Conservation (phyloP, 2,888 invertebrate genomes). For the Mythimna ferrago region DNA sequence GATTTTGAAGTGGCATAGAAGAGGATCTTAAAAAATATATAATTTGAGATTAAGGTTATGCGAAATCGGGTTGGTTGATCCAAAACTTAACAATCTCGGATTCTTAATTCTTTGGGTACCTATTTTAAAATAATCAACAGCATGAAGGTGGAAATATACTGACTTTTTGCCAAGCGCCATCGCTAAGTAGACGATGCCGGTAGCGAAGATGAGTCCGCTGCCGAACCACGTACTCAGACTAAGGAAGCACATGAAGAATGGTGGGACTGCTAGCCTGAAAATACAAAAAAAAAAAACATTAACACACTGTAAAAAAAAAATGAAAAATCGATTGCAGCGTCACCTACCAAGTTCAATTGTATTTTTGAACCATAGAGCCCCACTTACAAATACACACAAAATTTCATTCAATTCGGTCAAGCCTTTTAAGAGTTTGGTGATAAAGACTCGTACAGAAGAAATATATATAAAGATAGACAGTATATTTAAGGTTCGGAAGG, state of each 20-base stretch:
- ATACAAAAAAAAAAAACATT: neutral
- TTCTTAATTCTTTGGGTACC: neutral
- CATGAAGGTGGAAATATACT: conserved; percentile 84
- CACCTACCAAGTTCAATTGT: too few species aligned
- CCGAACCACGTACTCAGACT: conserved; percentile 95
- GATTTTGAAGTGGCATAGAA: neutral
- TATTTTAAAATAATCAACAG: neutral
- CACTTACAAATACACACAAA: too few species aligned
- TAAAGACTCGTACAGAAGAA: too few species aligned
- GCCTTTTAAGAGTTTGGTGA: too few species aligned
- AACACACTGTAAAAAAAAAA: too few species aligned
- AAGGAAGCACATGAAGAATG: conserved; percentile 94
- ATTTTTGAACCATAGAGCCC: too few species aligned
- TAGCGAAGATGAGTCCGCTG: conserved; percentile 96
- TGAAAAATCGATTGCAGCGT: too few species aligned
- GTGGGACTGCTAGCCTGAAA: conserved; percentile 94
- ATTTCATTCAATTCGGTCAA: too few species aligned
- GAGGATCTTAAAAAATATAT: neutral
- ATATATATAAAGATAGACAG: too few species aligned
- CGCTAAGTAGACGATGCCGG: conserved; percentile 97
- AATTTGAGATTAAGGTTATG: neutral
- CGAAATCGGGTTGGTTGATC: neutral
- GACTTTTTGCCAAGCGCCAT: conserved; percentile 99
- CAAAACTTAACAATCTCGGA: neutral
- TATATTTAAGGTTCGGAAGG: too few species aligned